phyloP scores from a whole-genome alignment of 1,140 invertebrate genomes.

The Hermetia illucens region DNA sequence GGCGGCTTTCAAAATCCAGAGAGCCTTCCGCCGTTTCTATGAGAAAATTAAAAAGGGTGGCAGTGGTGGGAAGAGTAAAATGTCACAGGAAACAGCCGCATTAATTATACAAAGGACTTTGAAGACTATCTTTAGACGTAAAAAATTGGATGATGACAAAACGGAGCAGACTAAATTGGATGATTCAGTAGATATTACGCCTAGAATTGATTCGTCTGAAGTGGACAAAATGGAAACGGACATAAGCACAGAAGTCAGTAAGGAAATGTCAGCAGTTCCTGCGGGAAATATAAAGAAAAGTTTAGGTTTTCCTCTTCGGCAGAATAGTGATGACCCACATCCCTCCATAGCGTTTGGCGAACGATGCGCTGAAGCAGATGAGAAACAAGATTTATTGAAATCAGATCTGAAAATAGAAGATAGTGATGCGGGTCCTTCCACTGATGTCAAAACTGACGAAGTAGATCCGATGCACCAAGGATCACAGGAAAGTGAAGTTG shows the following conservation, averaged over 20 bases:
- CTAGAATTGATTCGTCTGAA: background rate
- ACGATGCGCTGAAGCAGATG: no score
- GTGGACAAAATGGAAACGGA: background rate
- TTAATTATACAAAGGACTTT: conserved; percentile 21
- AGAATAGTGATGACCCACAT: no score
- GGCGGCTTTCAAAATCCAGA: background rate
- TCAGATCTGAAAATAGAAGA: background rate
- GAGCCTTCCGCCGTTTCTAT: no score
- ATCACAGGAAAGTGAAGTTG: no score
- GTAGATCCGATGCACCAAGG: no score
- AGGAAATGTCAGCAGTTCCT: no score
- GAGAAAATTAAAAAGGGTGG: background rate
- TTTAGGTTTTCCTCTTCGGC: no score
- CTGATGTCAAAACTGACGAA: no score
- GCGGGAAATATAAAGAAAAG: no score
- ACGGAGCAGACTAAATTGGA: background rate
- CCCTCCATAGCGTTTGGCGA: no score
- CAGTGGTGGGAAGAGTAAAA: no score
- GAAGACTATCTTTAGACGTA: conserved; percentile 7
- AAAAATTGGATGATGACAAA: background rate
- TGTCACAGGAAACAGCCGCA: conserved; percentile 19
- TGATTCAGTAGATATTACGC: background rate
- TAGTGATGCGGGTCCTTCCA: background rate
- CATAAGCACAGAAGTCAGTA: background rate
- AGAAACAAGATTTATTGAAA: background rate